A percentile compares a stretch with the other conserved stretches of the same genome.
phyloP scores from a whole-genome alignment of 2,888 invertebrate species.

The Eupithecia vulgata region DNA sequence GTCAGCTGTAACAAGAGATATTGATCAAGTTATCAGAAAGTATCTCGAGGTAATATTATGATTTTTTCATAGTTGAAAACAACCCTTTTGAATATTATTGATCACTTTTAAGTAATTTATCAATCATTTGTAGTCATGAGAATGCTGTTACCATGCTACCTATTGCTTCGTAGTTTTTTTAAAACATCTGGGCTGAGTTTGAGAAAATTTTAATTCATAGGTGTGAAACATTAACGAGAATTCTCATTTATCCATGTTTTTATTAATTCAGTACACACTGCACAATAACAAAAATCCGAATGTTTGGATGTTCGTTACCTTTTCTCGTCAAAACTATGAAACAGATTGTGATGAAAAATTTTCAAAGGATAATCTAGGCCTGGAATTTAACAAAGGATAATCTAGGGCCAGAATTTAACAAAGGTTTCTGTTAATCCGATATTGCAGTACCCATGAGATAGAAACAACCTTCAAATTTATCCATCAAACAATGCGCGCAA shows the following conservation, averaged over 20 bases:
- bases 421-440: not conserved
- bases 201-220: not conserved
- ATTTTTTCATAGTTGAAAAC: not conserved
- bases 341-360: not conserved
- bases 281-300: too few relatives aligned
- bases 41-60: conserved; percentile 87
- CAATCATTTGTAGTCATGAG: not conserved
- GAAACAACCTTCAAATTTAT: not conserved
- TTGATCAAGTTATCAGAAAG: conserved; percentile 89
- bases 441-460: not conserved
- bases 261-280: too few relatives aligned
- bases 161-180: not conserved
- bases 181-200: not conserved
- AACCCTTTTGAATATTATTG: not conserved
- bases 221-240: not conserved
- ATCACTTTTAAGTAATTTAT: not conserved
- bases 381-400: not conserved
- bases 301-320: too few relatives aligned
- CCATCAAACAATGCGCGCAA: not conserved
- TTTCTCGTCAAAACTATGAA: not conserved
- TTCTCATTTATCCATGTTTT: not conserved
- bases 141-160: not conserved
- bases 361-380: not conserved
- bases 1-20: conserved; percentile 90
- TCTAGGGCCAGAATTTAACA: not conserved